Evolutionary conservation across 2,797 vertebrate genomes (phyloP).

Genomic region (Spinus pinus): DNA sequence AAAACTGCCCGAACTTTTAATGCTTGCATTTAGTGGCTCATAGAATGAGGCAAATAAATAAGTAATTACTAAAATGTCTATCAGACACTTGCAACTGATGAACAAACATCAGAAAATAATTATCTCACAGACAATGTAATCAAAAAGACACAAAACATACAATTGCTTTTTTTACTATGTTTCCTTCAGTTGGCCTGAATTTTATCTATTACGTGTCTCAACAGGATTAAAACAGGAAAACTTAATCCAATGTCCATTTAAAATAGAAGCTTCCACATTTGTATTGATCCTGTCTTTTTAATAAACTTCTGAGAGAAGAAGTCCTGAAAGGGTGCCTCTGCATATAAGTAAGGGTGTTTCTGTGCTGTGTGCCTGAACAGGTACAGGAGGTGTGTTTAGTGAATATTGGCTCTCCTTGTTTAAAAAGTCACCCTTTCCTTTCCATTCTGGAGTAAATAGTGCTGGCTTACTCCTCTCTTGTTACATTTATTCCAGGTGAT

Average conservation of each 20-base stretch:
- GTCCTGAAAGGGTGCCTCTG: not conserved
- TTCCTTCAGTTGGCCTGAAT: not conserved
- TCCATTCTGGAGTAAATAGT: not conserved
- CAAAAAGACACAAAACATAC: not conserved
- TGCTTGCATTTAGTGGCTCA: not conserved
- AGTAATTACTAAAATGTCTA: conserved; percentile 36
- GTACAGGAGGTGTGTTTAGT: not conserved
- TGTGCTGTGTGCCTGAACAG: not conserved
- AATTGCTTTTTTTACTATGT: not conserved
- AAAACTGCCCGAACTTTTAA: not conserved
- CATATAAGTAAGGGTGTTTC: not conserved
- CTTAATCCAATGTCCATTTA: not conserved
- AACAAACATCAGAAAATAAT: conserved; percentile 29
- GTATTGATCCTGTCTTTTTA: not conserved
- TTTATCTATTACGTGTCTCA: not conserved
- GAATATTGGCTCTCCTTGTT: not conserved
- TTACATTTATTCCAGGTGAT: not conserved
- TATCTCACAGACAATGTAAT: not conserved
- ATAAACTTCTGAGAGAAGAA: not conserved
- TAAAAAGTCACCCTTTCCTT: not conserved
- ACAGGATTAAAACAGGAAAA: not conserved
- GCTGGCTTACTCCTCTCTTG: not conserved
- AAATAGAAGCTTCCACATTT: not conserved
- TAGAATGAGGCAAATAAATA: conserved; percentile 3
- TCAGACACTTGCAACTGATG: not conserved